Conservation (phyloP, 1,140 invertebrate genomes). For the Homarus americanus region DNA sequence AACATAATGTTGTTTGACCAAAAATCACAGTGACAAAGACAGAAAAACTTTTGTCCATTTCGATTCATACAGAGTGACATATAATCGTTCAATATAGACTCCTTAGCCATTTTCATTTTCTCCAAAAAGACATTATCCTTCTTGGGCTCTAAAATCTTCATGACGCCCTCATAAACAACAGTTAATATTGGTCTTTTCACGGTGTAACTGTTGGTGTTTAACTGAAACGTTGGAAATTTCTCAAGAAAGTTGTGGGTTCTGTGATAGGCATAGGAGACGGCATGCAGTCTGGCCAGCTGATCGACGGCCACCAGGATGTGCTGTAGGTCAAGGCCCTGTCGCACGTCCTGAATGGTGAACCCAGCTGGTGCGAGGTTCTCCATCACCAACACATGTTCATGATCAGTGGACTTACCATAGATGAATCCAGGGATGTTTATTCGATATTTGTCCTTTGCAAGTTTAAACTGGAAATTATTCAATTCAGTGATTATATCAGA, state of each 20-base stretch:
- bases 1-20: not conserved
- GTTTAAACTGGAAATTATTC: not conserved
- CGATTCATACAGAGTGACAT: not conserved
- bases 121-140: not conserved
- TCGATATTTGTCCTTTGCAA: conserved; percentile 2
- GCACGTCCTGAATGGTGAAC: not conserved
- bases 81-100: not conserved
- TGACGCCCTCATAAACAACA: not conserved
- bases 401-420: conserved; percentile 1
- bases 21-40: not conserved
- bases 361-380: not conserved
- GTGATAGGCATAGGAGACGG: not conserved
- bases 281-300: not conserved
- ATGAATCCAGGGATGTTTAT: conserved; percentile 21
- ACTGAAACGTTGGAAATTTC: not conserved
- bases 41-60: not conserved
- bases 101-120: not conserved
- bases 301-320: not conserved
- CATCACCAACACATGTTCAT: conserved; percentile 14
- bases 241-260: not conserved
- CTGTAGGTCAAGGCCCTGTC: not conserved
- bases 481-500: conserved; percentile 12
- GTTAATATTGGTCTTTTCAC: not conserved
- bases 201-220: not conserved
- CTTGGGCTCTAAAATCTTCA: not conserved